Conservation (phyloP, 2,888 invertebrate species). For the Drosophila limbata region DNA sequence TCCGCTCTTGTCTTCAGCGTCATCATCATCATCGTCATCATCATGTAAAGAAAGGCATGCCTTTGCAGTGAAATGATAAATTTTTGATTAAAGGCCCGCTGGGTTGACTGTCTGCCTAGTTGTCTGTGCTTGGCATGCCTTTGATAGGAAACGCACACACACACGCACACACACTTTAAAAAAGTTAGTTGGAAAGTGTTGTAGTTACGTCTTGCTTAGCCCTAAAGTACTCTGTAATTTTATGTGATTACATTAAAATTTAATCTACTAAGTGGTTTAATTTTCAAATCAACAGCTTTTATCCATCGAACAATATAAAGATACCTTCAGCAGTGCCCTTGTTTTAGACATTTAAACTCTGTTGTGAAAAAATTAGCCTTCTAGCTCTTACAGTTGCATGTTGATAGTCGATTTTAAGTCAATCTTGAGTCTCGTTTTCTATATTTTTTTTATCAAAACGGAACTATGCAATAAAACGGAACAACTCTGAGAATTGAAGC, state of each 20-base stretch:
- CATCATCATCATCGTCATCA: conserved; percentile 15
- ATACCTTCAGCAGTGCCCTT: too few relatives aligned
- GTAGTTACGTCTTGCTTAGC: conserved; percentile 1
- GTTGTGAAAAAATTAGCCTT: not conserved
- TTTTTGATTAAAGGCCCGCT: conserved; percentile 79
- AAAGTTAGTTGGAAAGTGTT: conserved; percentile 1
- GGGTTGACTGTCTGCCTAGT: conserved; percentile 34
- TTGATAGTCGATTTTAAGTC: too few relatives aligned
- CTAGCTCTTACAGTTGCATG: not conserved
- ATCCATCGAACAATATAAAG: too few relatives aligned
- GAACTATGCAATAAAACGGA: too few relatives aligned
- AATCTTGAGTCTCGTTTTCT: too few relatives aligned
- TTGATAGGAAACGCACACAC: conserved; percentile 45
- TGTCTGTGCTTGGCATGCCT: conserved; percentile 59
- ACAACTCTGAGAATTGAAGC: not conserved
- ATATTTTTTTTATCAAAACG: too few relatives aligned
- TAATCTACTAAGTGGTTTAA: not conserved
- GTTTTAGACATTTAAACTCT: too few relatives aligned
- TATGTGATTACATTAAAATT: not conserved
- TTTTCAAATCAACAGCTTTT: not conserved
- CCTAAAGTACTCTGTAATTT: conserved; percentile 16
- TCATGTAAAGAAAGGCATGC: conserved; percentile 68
- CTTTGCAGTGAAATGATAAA: conserved; percentile 74
- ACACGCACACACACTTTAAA: conserved; percentile 3
- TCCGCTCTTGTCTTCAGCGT: conserved; percentile 39